A percentile compares a stretch with the other conserved stretches of the same genome.
Conservation (phyloP, 1,140 invertebrate genomes). For the Euura saliciscinereae region DNA sequence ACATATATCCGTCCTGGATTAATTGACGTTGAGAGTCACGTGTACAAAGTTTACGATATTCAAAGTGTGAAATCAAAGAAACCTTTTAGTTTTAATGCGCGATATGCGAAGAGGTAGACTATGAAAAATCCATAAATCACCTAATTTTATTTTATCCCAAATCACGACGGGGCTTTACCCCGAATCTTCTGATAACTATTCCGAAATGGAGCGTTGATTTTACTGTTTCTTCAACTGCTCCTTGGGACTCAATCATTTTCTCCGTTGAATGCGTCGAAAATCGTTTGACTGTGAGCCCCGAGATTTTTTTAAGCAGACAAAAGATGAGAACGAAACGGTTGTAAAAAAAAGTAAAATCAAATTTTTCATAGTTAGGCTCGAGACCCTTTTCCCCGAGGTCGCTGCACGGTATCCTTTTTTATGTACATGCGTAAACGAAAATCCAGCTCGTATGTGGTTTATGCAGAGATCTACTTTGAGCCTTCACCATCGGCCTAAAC, state of each 20-base stretch:
- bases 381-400: background rate
- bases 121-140: background rate
- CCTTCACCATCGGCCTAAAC: background rate
- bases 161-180: too few relatives aligned
- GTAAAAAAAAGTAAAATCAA: background rate
- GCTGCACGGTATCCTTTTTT: background rate
- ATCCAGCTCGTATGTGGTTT: background rate
- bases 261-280: too few relatives aligned
- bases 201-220: too few relatives aligned
- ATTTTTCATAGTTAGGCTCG: background rate
- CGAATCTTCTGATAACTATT: too few relatives aligned
- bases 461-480: background rate
- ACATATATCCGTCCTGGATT: too few relatives aligned
- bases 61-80: background rate
- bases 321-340: too few relatives aligned
- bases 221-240: too few relatives aligned
- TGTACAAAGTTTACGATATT: too few relatives aligned
- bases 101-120: background rate
- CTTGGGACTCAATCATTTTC: too few relatives aligned
- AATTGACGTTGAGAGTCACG: too few relatives aligned
- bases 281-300: too few relatives aligned
- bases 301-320: too few relatives aligned
- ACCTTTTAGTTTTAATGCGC: background rate
- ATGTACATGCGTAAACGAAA: background rate
- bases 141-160: background rate